Percentiles rank a stretch among this genome's conserved stretches.
Conservation (phyloP, 2,888 invertebrate species). For the Pyrgus malvae region DNA sequence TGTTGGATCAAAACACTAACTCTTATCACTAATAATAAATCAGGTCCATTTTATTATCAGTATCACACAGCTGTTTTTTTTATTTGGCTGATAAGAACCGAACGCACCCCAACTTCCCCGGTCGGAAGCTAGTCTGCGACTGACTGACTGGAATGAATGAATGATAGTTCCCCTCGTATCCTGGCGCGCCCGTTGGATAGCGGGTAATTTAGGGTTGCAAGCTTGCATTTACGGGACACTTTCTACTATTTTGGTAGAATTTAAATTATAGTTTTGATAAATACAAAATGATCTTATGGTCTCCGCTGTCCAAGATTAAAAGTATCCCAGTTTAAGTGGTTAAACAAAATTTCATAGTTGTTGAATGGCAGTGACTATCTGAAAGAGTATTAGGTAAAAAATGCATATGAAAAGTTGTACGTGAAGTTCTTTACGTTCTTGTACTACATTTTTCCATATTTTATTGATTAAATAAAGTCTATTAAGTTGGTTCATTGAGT, state of each 20-base stretch:
- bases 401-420: no score
- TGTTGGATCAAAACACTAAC: constrained; percentile 47
- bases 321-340: no score
- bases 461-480: no score
- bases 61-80: constrained; percentile 38
- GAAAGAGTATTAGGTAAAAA: no score
- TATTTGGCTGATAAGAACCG: background rate
- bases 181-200: constrained; percentile 34
- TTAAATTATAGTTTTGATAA: no score
- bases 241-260: constrained; percentile 53
- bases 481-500: no score
- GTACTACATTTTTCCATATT: no score
- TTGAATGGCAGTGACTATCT: no score
- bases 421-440: no score
- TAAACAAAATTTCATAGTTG: no score
- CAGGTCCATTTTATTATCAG: constrained; percentile 57
- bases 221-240: constrained; percentile 30
- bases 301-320: no score
- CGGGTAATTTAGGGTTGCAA: constrained; percentile 48
- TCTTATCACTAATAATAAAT: constrained; percentile 39
- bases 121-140: constrained; percentile 38
- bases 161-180: constrained; percentile 29
- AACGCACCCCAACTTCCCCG: constrained; percentile 25
- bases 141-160: constrained; percentile 37
- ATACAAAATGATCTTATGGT: no score